Evolutionary conservation across 2,113 vertebrate species (phyloP), one percentile per base, ranked within the genome.

Genomic region (Osmerus mordax): DNA sequence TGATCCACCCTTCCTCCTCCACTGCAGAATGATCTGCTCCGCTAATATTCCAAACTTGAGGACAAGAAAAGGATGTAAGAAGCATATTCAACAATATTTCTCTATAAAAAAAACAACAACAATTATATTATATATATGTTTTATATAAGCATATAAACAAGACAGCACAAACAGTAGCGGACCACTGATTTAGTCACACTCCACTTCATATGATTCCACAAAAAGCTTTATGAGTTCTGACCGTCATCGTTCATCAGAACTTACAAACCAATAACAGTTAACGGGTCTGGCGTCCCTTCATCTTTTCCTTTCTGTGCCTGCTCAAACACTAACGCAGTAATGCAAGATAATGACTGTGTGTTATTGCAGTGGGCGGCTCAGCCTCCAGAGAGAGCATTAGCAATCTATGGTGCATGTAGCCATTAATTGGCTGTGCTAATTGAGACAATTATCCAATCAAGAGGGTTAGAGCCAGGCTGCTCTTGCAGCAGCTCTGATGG

Each of bases 281-380:
- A 77, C 62, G 69, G 66, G 56, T 8, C 41, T 71, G 64, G 56
- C 18, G 16, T 29, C 60, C 70, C 73, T 78, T 72, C n/a, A 6
- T 56, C 75, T 9, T 74, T 70, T 80, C 73, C 65, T 80, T 66
- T 64, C 66, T 78, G 84, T 79, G 73, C n/a, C 21, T 79, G 76
- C 80, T 78, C 58, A 15, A 85, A 81, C 86, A 84, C 82, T 86
- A 89, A 84, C 72, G 70, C 72, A 58, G 75, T 86, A 88, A 87
- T 87, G 73, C 75, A 79, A 71, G 67, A 83, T 87, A 82, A 89
- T 83, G 79, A 72, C 47, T 56, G 55, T 67, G 72, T 84, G 85
- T 83, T 86, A 78, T 82, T 84, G 80, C 69, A 80, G 72, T 75
- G 79, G 77, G 72, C 62, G 76, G 78, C 65, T 5, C 54, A 76